Base-by-base conservation (phyloP, 2,888 invertebrate genomes). In the Xestia ashworthii region DNA sequence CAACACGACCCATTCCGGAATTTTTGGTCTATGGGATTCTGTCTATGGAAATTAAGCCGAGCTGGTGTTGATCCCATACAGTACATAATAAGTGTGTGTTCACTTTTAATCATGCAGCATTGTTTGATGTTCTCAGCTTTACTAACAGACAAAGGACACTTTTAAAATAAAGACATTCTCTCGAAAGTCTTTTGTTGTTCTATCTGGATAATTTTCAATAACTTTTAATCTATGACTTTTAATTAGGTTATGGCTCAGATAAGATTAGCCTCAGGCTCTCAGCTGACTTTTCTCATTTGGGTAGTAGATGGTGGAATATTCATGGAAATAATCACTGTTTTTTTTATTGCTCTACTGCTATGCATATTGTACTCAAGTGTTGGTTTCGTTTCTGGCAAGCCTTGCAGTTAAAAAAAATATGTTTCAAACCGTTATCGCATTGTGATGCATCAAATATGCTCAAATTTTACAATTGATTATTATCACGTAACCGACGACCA, bases 231-330 rank as follows among this genome's bases (percentile, higher is more conserved):
- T 25, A 16, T 77, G 32, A 22, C 38, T 53, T 44, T 76, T 55
- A 9, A 25, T 55, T 66, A 38, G n/a, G 14, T 32, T 78, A 41
- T 32, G 46, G 4, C 14, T 41, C 66, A 22, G 53, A 46, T n/a
- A 6, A 50, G 44, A 78, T 76, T 76, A 25, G 78, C 48, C 22
- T 41, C 48, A 19, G 46, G 46, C 25, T 78, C 14, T 53, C 19
- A 50, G 19, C 8, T 44, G 11, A 44, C 44, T 44, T 44, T 19
- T 50, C 50, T 50, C 50, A 19, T 50, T 50, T 19, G 1, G 16
- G 16, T 32, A 32, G 32, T 32, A 32, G 32, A 32, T 32, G 16
- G 48, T 48, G n/a, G n/a, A n/a, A n/a, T n/a, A n/a, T n/a, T n/a
- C 14, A 48, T 16, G 19, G 6, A 19, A 50, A 50, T 19, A 8